A percentile compares a stretch with the other conserved stretches of the same genome.
Conservation (phyloP, 2,113 vertebrate species). For the Oreochromis spilurus region DNA sequence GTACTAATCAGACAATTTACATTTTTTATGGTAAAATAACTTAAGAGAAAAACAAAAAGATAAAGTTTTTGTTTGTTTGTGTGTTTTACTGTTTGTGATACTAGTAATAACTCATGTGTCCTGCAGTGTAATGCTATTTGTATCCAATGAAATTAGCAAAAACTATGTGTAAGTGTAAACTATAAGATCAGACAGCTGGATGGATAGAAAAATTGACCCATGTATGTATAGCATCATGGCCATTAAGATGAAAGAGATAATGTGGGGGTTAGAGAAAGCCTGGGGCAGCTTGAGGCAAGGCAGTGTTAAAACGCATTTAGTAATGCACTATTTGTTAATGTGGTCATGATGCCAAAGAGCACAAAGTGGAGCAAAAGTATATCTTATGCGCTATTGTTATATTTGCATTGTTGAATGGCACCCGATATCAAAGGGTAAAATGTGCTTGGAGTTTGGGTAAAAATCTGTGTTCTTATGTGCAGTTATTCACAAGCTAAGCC, state of each 20-base stretch:
- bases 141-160: background rate
- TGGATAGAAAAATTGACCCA: background rate
- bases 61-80: rapidly evolving
- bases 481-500: background rate
- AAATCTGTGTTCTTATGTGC: background rate
- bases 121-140: background rate
- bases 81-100: background rate
- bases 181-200: background rate
- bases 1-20: background rate
- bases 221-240: background rate
- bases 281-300: background rate
- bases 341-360: slow-evolving; percentile 38
- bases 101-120: background rate
- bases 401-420: background rate
- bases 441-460: background rate
- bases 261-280: background rate
- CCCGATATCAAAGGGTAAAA: background rate
- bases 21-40: background rate
- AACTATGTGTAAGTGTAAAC: background rate
- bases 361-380: background rate
- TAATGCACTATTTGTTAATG: slow-evolving; percentile 65
- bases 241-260: background rate
- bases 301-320: slow-evolving; percentile 35
- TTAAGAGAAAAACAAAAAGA: background rate
- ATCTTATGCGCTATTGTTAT: background rate